phyloP scores from a whole-genome alignment of 2,797 vertebrate genomes.

The Hoplostethus mediterraneus region DNA sequence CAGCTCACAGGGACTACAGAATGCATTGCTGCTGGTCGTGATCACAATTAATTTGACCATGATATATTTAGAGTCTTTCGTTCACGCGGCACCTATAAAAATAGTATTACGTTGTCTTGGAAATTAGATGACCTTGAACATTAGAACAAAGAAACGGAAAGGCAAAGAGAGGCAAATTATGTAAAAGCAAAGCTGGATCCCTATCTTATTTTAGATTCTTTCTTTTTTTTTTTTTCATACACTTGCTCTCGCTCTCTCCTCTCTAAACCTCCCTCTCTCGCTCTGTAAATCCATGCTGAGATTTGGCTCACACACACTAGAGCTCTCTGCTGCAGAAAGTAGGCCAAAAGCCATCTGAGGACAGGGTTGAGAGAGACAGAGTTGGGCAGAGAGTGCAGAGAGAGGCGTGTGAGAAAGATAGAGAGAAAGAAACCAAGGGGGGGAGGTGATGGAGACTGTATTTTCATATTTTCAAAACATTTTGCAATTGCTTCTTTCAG shows the following conservation, averaged over 20 bases:
- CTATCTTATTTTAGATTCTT: slow-evolving; percentile 29
- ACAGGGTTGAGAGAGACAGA: slow-evolving; percentile 48
- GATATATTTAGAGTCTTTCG: background rate
- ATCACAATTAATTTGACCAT: background rate
- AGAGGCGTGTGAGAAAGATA: slow-evolving; percentile 1
- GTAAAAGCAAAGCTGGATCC: slow-evolving; percentile 28
- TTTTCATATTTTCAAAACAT: slow-evolving; percentile 7
- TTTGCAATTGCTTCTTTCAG: no score
- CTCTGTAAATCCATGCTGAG: slow-evolving; percentile 70
- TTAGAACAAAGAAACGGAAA: background rate
- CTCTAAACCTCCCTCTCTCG: slow-evolving; percentile 45
- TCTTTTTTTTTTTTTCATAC: slow-evolving; percentile 18
- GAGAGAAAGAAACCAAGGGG: background rate
- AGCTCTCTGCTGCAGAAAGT: slow-evolving; percentile 72
- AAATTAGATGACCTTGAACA: background rate
- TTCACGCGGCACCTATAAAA: background rate
- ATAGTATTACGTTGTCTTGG: background rate
- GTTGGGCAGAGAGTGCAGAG: slow-evolving; percentile 7
- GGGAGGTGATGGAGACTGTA: background rate
- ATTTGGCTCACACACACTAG: slow-evolving; percentile 72
- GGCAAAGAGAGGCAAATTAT: background rate
- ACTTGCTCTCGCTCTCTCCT: slow-evolving; percentile 35
- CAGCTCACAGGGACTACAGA: background rate
- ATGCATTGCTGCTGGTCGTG: background rate
- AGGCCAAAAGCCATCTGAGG: slow-evolving; percentile 78